Percentiles rank a stretch among this genome's conserved stretches.
Conservation (phyloP, 1,140 invertebrate species). For the Formica selysi region DNA sequence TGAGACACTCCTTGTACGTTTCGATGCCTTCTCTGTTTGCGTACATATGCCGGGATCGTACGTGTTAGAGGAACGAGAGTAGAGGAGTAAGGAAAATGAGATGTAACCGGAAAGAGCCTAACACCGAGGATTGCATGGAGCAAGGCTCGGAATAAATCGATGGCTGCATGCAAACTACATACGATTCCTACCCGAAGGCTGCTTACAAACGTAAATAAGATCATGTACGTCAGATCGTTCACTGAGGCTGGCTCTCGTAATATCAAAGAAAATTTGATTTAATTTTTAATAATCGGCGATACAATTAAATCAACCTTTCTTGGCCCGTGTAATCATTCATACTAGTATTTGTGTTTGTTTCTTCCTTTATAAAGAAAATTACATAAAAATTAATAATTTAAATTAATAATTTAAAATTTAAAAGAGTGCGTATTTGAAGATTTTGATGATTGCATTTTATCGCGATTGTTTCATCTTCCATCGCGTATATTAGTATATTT, state of each 20-base stretch:
- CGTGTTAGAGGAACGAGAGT: slow-evolving; percentile 1
- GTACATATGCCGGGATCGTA: slow-evolving; percentile 24
- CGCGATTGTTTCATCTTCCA: neutral
- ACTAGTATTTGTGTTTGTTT: neutral
- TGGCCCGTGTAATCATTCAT: neutral
- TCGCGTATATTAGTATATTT: neutral
- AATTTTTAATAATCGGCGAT: neutral
- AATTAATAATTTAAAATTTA: neutral
- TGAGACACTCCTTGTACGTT: neutral
- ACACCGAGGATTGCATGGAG: neutral
- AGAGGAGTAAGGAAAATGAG: slow-evolving; percentile 33
- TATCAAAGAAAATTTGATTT: neutral
- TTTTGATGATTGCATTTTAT: neutral
- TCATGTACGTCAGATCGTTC: slow-evolving; percentile 6
- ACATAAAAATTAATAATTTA: neutral
- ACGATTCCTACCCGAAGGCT: slow-evolving; percentile 18
- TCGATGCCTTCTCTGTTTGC: neutral
- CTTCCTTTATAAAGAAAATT: neutral
- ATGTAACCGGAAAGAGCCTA: slow-evolving; percentile 27
- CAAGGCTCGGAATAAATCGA: slow-evolving; percentile 66
- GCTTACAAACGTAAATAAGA: slow-evolving; percentile 57
- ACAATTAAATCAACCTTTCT: neutral
- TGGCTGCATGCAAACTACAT: slow-evolving; percentile 57
- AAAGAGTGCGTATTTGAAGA: neutral
- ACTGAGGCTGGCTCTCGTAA: neutral